Evolutionary conservation across 2,888 invertebrate species (phyloP), one percentile per base, ranked within the genome.

Genomic region (Hoplodrina blanda): DNA sequence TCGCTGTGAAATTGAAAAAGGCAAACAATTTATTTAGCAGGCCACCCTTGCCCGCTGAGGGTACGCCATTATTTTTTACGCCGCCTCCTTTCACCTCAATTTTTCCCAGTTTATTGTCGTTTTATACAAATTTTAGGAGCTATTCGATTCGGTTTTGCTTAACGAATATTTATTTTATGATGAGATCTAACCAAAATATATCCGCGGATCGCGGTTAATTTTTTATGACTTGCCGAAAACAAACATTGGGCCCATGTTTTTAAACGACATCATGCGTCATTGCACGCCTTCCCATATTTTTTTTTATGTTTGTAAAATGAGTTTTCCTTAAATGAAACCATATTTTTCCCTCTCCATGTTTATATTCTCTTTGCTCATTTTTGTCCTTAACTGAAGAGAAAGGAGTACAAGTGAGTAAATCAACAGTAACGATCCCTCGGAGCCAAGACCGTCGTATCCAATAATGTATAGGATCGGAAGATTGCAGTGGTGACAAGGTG

Each of bases 1-100:
- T 76, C 82, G 57, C 65, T 81, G 70, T 89, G 88, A 91, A 93
- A 93, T 94, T 94, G 93, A 92, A 94, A 93, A 92, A 92, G 91
- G 90, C 91, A 90, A 93, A 93, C 92, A 93, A 93, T 94, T 94
- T 94, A 93, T 94, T 92, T 91, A 89, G 90, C 88, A 87, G 88
- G 85, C 90, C 89, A 86, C 92, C 92, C 90, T 88, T 88, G 83
- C 86, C 88, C 85, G 81, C 85, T 85, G 85, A 88, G 91, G 93
- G 92, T 85, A 89, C 88, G 86, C 92, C 91, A 93, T 95, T 94
- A 95, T 93, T 94, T 95, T 95, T 95, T 94, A 94, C 90, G 91
- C 81, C 76, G 87, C 89, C 88, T 92, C 90, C 91, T 91, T 91
- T 93, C 90, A 90, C 92, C 93, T 94, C 91, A 91, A 93, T 93